Conservation (phyloP, 2,113 vertebrate genomes). For the Camarhynchus parvulus region DNA sequence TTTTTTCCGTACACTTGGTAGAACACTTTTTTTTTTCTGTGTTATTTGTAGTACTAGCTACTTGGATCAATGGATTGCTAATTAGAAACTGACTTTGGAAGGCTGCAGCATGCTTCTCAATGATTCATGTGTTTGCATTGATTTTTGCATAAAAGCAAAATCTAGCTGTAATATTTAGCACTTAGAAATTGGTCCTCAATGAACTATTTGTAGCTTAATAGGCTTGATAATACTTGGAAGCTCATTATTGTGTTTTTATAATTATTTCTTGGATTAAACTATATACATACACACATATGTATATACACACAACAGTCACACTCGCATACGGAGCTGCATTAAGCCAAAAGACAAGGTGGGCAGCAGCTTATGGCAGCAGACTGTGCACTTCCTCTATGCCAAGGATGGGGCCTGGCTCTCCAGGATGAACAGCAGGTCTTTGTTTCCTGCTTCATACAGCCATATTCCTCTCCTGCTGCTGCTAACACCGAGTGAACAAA, state of each 20-base stretch:
- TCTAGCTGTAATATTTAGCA: conserved; percentile 74
- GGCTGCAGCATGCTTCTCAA: conserved; percentile 49
- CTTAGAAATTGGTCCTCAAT: conserved; percentile 79
- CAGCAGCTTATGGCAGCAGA: conserved; percentile 55
- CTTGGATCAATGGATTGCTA: conserved; percentile 74
- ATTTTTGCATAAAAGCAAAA: conserved; percentile 78
- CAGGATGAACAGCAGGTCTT: conserved; percentile 44
- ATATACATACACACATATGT: conserved; percentile 51
- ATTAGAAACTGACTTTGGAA: conserved; percentile 76
- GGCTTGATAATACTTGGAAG: conserved; percentile 74
- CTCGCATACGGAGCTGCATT: conserved; percentile 38
- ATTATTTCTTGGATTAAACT: conserved; percentile 71
- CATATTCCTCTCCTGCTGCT: background rate
- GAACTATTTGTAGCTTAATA: conserved; percentile 76
- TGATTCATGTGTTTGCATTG: conserved; percentile 79
- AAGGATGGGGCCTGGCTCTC: background rate
- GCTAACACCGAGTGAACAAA: background rate
- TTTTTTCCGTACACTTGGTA: background rate
- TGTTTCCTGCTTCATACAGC: conserved; percentile 23
- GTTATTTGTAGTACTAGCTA: conserved; percentile 58
- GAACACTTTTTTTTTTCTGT: background rate
- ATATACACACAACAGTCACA: conserved; percentile 37
- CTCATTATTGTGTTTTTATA: conserved; percentile 72
- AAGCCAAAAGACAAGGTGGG: conserved; percentile 63
- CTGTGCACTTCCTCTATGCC: conserved; percentile 13